These are phyloP conservation scores for Umimayanthus chanpuru DNA, from an alignment of 92 coral and sea anemone genomes.

Conservation along the genomic window DNA sequence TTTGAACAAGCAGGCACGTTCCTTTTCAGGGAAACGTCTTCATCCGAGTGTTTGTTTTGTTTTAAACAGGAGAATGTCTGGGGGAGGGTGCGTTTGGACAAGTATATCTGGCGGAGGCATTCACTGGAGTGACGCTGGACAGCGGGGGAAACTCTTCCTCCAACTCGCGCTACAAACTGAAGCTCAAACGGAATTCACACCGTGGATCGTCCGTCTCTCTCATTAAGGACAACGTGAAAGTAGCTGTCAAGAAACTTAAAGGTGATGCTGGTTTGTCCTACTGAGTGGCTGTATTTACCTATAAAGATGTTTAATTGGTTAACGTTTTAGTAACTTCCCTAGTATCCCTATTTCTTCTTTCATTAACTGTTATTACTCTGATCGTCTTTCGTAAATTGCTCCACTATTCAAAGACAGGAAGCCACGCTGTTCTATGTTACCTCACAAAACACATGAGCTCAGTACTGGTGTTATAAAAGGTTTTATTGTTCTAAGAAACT, in stretches of 20 bases:
- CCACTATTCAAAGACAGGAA: no score
- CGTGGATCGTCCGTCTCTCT: constrained; percentile 64
- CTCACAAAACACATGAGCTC: no score
- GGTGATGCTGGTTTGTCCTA: constrained; percentile 45
- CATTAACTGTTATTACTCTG: no score
- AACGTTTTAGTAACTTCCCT: no score
- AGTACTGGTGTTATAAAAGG: no score
- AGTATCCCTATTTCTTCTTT: no score
- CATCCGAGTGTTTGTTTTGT: neutral
- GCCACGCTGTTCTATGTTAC: no score
- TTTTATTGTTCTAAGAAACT: no score
- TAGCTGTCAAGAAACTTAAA: constrained; percentile 88
- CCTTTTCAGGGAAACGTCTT: neutral
- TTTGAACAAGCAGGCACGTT: no score
- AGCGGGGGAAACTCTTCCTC: constrained; percentile 52
- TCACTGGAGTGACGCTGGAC: constrained; percentile 61
- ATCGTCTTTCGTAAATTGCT: no score
- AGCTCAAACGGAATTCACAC: constrained; percentile 54
- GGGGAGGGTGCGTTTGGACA: constrained; percentile 94
- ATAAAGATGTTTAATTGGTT: no score
- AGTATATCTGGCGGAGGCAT: constrained; percentile 87
- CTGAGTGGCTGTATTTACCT: neutral
- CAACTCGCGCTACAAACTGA: constrained; percentile 62
- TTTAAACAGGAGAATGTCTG: constrained; percentile 57
- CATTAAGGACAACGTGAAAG: constrained; percentile 65